Conservation (phyloP, 2,797 vertebrate genomes). For the Pogonophryne albipinna region DNA sequence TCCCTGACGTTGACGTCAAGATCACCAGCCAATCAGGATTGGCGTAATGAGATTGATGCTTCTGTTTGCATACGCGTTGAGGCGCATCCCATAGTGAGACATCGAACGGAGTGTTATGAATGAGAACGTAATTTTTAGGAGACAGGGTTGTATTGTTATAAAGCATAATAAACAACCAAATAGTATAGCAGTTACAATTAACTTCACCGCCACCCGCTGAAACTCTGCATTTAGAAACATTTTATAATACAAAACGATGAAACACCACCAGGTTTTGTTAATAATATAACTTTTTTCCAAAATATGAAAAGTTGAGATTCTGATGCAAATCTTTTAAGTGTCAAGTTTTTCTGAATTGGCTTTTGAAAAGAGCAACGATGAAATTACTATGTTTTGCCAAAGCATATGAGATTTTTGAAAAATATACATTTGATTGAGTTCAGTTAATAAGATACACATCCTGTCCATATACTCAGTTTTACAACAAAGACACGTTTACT, state of each 20-base stretch:
- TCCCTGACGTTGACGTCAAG: too few species aligned
- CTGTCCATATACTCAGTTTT: not conserved
- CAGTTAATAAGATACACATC: constrained; percentile 2
- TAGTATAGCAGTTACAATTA: not conserved
- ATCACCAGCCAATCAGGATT: too few species aligned
- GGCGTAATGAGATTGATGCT: too few species aligned
- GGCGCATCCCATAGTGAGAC: too few species aligned
- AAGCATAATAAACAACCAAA: not conserved
- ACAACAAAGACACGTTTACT: not conserved
- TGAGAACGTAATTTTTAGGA: too few species aligned
- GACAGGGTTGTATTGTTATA: not conserved
- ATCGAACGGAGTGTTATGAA: too few species aligned
- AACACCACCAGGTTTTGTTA: not conserved
- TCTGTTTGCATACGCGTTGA: too few species aligned
- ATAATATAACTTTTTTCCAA: not conserved
- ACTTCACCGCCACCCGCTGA: not conserved
- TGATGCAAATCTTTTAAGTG: not conserved
- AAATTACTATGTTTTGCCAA: not conserved
- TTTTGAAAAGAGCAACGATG: not conserved
- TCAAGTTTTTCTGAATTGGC: not conserved
- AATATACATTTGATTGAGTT: constrained; percentile 14
- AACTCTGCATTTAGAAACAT: not conserved
- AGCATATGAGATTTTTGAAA: not conserved
- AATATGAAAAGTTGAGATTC: not conserved
- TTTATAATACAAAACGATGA: too few species aligned